A percentile compares a stretch with the other conserved stretches of the same genome.
Evolutionary conservation across 2,113 vertebrate genomes (phyloP).

Genomic region (Falco punctatus): DNA sequence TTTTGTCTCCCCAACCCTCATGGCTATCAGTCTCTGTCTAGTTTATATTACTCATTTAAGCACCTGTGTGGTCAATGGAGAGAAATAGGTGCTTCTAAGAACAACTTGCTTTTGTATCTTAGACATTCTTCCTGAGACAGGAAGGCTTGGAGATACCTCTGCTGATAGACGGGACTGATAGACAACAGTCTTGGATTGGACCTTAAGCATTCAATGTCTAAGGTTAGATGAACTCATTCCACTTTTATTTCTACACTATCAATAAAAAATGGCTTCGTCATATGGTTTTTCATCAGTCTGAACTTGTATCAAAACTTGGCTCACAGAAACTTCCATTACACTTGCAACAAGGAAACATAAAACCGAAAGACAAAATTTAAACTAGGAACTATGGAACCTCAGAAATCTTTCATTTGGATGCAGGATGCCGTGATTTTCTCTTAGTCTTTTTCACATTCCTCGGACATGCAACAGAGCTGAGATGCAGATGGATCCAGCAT

Average conservation of each 20-base stretch:
- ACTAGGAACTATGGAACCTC: background rate
- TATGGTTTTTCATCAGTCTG: background rate
- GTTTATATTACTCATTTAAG: background rate
- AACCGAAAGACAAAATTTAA: background rate
- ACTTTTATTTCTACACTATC: background rate
- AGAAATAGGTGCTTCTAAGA: background rate
- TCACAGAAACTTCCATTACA: background rate
- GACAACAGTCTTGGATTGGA: background rate
- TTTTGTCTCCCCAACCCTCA: background rate
- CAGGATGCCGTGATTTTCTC: background rate
- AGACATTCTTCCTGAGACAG: background rate
- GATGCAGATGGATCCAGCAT: background rate
- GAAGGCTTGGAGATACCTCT: background rate
- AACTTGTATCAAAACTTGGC: background rate
- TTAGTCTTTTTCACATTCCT: background rate
- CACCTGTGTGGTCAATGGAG: background rate
- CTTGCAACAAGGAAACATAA: background rate
- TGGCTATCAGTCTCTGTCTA: background rate
- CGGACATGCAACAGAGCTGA: background rate
- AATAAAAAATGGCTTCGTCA: background rate
- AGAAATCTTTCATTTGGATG: background rate
- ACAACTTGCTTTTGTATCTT: background rate
- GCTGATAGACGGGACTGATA: background rate
- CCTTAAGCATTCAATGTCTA: background rate
- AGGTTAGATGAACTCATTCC: background rate